Conservation (phyloP, 2,797 vertebrate genomes). For the Miichthys miiuy region DNA sequence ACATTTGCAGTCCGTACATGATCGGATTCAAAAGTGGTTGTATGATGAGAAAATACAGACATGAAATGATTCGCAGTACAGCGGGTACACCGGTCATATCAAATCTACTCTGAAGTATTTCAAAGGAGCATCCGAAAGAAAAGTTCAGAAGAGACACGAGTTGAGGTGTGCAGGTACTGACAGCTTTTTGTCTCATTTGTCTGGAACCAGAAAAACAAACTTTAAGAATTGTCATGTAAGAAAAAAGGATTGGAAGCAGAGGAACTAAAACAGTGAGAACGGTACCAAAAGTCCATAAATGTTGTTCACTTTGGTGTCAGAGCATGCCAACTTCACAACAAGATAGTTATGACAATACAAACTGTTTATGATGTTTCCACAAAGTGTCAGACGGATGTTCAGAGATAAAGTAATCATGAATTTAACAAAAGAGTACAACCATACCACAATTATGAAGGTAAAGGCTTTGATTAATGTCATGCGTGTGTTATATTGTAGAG, state of each 20-base stretch:
- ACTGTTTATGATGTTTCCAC: slow-evolving; percentile 67
- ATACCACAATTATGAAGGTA: slow-evolving; percentile 28
- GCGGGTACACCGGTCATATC: slow-evolving; percentile 24
- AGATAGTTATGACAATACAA: slow-evolving; percentile 69
- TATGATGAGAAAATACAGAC: slow-evolving; percentile 57
- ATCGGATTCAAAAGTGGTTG: slow-evolving; percentile 62
- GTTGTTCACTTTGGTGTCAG: slow-evolving; percentile 57
- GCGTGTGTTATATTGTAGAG: slow-evolving; percentile 63
- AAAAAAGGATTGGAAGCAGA: slow-evolving; percentile 40
- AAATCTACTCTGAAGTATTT: slow-evolving; percentile 60
- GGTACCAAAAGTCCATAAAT: slow-evolving; percentile 48
- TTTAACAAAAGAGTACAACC: slow-evolving; percentile 36
- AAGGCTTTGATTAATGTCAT: slow-evolving; percentile 52
- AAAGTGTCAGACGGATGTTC: slow-evolving; percentile 57
- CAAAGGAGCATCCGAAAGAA: slow-evolving; percentile 56
- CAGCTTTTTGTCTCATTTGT: slow-evolving; percentile 45
- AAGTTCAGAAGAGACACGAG: slow-evolving; percentile 56
- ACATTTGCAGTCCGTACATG: slow-evolving; percentile 60
- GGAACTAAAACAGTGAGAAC: slow-evolving; percentile 37
- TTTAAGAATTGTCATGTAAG: slow-evolving; percentile 55
- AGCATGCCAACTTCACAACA: slow-evolving; percentile 67
- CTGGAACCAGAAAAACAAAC: slow-evolving; percentile 46
- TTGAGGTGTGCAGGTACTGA: slow-evolving; percentile 62
- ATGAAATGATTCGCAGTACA: slow-evolving; percentile 23
- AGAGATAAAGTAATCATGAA: not conserved